Conservation (phyloP, 1,140 invertebrate species). For the Lethocerus indicus region DNA sequence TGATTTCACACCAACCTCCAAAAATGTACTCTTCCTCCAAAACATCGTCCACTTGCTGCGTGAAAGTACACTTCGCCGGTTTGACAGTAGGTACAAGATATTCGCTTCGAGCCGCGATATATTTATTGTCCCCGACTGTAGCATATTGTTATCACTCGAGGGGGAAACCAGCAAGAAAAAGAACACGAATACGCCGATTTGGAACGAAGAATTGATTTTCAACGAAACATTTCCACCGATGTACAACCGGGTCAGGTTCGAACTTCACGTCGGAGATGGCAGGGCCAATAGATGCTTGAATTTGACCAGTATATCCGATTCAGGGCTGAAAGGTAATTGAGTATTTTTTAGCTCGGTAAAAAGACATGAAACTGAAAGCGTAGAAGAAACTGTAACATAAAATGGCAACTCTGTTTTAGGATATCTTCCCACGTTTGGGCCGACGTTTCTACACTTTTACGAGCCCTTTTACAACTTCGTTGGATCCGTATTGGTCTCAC, state of each 20-base stretch:
- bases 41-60: background rate
- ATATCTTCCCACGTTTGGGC: conserved; percentile 7
- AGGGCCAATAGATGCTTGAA: background rate
- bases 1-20: background rate
- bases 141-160: background rate
- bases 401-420: background rate
- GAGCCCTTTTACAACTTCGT: background rate
- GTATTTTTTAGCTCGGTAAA: background rate
- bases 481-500: conserved; percentile 2
- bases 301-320: background rate
- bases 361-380: background rate
- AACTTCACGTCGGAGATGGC: background rate
- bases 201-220: conserved; percentile 2
- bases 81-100: background rate
- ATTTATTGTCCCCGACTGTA: background rate
- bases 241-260: conserved; percentile 1
- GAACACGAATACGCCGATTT: background rate
- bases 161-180: background rate
- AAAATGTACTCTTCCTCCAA: background rate
- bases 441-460: conserved; percentile 7
- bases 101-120: background rate
- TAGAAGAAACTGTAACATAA: background rate
- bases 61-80: background rate
- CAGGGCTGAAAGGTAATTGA: background rate
- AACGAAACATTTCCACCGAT: conserved; percentile 3